A percentile compares a stretch with the other conserved stretches of the same genome.
Evolutionary conservation across 2,888 invertebrate species (phyloP).

Genomic region (Carpatolechia fugitivella): DNA sequence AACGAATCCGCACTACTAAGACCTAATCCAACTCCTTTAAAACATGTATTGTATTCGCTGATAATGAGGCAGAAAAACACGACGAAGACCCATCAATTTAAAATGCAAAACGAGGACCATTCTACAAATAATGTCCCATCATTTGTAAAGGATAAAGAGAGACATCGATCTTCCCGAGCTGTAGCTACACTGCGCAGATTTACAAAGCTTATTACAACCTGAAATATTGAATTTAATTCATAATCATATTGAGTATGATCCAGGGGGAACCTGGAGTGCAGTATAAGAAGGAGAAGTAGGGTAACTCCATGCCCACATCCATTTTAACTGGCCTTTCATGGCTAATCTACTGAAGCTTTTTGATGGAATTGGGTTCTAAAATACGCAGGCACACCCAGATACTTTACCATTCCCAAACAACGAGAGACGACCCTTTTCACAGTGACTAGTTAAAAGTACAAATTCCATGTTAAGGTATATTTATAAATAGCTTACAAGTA

Average conservation of each 20-base stretch:
- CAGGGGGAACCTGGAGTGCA: constrained; percentile 13
- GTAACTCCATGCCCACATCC: neutral
- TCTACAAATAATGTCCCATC: neutral
- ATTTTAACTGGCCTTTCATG: too few relatives aligned
- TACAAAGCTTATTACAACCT: constrained; percentile 23
- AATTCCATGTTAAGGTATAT: too few relatives aligned
- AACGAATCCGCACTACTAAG: too few relatives aligned
- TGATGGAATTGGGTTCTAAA: too few relatives aligned
- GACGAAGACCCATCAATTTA: neutral
- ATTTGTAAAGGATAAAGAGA: constrained; percentile 10
- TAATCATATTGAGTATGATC: constrained; percentile 47
- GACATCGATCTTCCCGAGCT: constrained; percentile 15
- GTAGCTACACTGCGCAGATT: constrained; percentile 10
- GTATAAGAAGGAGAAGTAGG: constrained; percentile 18
- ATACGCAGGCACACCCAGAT: too few relatives aligned
- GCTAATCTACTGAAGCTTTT: too few relatives aligned
- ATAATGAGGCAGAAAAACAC: neutral
- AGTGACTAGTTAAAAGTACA: too few relatives aligned
- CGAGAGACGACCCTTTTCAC: too few relatives aligned
- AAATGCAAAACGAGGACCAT: neutral
- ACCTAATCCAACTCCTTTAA: too few relatives aligned
- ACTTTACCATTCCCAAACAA: too few relatives aligned
- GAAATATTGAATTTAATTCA: constrained; percentile 56
- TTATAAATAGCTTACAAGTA: too few relatives aligned
- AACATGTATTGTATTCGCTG: too few relatives aligned